Evolutionary conservation across 2,797 vertebrate species (phyloP).

Genomic region (Pitangus sulphuratus): DNA sequence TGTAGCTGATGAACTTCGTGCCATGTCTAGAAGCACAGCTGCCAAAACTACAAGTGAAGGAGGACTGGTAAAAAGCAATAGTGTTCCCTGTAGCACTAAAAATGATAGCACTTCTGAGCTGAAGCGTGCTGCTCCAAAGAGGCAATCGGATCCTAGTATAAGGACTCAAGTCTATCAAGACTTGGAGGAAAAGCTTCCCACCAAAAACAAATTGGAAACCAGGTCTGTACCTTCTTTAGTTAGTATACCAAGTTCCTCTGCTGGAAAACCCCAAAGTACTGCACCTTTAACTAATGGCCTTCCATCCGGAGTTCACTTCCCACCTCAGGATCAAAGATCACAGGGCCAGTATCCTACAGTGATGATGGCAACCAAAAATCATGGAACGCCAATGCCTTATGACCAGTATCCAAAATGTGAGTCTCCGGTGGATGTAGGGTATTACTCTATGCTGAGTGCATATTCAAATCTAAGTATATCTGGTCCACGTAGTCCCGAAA

Average conservation of each 20-base stretch:
- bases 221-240: constrained; percentile 85
- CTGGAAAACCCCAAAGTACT: constrained; percentile 83
- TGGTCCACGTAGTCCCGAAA: constrained; percentile 85
- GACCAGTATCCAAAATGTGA: constrained; percentile 93
- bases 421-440: constrained; percentile 88
- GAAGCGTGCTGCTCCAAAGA: constrained; percentile 86
- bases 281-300: constrained; percentile 80
- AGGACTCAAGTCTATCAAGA: constrained; percentile 91
- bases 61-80: constrained; percentile 95
- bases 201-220: constrained; percentile 87
- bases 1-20: constrained; percentile 94
- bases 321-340: constrained; percentile 85
- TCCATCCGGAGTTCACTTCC: constrained; percentile 80
- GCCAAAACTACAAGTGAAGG: constrained; percentile 85
- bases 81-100: constrained; percentile 87
- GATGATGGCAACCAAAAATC: constrained; percentile 82
- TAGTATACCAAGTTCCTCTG: constrained; percentile 80
- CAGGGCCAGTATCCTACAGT: constrained; percentile 81
- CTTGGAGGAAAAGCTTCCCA: constrained; percentile 91
- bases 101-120: constrained; percentile 77
- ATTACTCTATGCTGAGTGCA: constrained; percentile 89
- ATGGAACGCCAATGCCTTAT: constrained; percentile 79
- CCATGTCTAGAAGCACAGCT: constrained; percentile 90
- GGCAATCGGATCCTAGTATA: constrained; percentile 92
- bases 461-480: constrained; percentile 87